Evolutionary conservation across 2,113 vertebrate genomes (phyloP), one percentile per base, ranked within the genome.

Genomic region (Sclerurus mexicanus): DNA sequence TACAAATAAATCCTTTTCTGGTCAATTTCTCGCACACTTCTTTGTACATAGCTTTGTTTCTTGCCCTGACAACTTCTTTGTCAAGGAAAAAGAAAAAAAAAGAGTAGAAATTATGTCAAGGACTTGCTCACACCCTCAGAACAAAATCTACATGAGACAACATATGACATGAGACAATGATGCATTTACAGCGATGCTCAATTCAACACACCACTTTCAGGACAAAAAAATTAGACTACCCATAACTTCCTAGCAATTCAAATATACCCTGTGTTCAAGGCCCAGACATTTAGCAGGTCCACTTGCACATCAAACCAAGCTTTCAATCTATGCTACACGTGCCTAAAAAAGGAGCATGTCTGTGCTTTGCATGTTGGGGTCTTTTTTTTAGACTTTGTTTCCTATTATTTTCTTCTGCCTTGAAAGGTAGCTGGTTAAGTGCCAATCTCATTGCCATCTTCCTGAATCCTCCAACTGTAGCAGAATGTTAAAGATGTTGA

Each of bases 351-450:
- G 23, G 12, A 81, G 17, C 23, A 42, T 4, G 3, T 7, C 42
- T 7, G 5, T 2, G 0, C 12, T 69, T 67, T 20, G 52, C 9
- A 8, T 9, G 17, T 20, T 47, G 44, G 0, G 0, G 2, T 64
- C 21, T 24, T 22, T n/a, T n/a, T 53, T 77, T 77, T 10, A 52
- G 14, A 12, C 74, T 58, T 53, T 49, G 3, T 49, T 87, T 84
- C 24, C 5, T 47, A 44, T 10, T 4, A 47, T 55, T 89, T 42
- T 24, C n/a, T 28, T 42, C 18, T 53, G 53, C 49, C 42, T n/a
- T 47, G 50, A 75, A 50, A 74, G 14, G 27, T 5, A 42, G 23
- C 10, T 52, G 33, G 33, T 42, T 62, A 73, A 62, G 22, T 44
- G 20, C 18, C 1, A 0, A 21, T 30, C 25, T 52, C 71, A 33